Evolutionary conservation across 2,113 vertebrate genomes (phyloP).

Genomic region (Lampris megalopsis): DNA sequence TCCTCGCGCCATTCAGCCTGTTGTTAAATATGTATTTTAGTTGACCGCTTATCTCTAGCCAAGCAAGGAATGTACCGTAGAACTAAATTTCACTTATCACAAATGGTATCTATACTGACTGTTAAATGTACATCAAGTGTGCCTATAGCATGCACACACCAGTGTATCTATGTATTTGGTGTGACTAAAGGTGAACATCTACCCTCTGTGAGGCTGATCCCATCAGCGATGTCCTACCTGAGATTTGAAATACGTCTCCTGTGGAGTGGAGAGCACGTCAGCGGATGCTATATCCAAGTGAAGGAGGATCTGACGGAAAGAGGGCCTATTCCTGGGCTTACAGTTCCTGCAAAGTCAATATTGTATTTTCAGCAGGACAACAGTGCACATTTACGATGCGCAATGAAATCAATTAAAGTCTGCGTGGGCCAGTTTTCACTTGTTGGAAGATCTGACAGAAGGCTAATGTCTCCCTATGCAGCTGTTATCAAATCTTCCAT

Average conservation of each 20-base stretch:
- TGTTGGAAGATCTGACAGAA: conserved; percentile 8
- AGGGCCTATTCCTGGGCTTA: conserved; percentile 94
- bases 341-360: conserved; percentile 87
- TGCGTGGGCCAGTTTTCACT: conserved; percentile 1
- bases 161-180: neutral
- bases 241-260: conserved; percentile 98
- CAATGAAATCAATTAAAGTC: conserved; percentile 52
- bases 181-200: neutral
- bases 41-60: conserved; percentile 30
- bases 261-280: conserved; percentile 94
- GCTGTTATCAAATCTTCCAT: conserved; percentile 12
- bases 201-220: neutral
- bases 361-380: conserved; percentile 33
- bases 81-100: neutral
- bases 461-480: conserved; percentile 16
- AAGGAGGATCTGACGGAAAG: conserved; percentile 96
- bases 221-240: conserved; percentile 79
- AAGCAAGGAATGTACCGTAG: too few relatives aligned
- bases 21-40: conserved; percentile 45
- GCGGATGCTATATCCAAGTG: conserved; percentile 97
- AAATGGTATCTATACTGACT: too few relatives aligned
- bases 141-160: too few relatives aligned
- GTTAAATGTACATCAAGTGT: too few relatives aligned
- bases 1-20: conserved; percentile 98
- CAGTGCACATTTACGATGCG: conserved; percentile 43